Percentiles rank a stretch among this genome's conserved stretches.
phyloP scores from a whole-genome alignment of 2,888 invertebrate genomes.

The Ptychoptera contaminata region DNA sequence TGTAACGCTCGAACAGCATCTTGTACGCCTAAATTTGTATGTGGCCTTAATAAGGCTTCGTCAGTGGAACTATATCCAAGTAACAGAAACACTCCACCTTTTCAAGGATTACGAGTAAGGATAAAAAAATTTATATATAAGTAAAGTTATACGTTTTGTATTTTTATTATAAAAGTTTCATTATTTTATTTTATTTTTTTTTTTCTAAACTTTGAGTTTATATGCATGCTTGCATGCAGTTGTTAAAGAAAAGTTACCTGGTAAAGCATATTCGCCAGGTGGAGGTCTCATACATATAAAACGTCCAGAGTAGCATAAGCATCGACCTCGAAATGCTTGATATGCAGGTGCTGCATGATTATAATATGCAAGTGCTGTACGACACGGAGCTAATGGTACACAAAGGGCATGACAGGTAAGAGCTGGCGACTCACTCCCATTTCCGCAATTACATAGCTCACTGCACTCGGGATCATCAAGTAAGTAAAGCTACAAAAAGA shows the following conservation, averaged over 20 bases:
- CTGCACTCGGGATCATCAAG: slow-evolving; percentile 82
- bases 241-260: slow-evolving; percentile 19
- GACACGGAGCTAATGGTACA: slow-evolving; percentile 72
- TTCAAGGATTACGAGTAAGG: slow-evolving; percentile 28
- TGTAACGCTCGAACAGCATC: slow-evolving; percentile 72
- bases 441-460: slow-evolving; percentile 72
- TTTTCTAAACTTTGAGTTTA: no score
- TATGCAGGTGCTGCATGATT: slow-evolving; percentile 82
- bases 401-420: slow-evolving; percentile 79
- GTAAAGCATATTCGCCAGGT: slow-evolving; percentile 38
- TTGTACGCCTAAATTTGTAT: slow-evolving; percentile 69
- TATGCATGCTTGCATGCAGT: background rate
- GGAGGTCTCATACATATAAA: slow-evolving; percentile 85
- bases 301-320: slow-evolving; percentile 79
- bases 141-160: background rate
- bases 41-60: slow-evolving; percentile 63
- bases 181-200: no score
- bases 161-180: no score
- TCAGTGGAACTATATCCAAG: slow-evolving; percentile 84
- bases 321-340: slow-evolving; percentile 76
- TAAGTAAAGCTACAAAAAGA: slow-evolving; percentile 29
- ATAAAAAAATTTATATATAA: background rate
- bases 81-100: slow-evolving; percentile 75
- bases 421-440: slow-evolving; percentile 41
- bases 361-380: slow-evolving; percentile 76